Percentiles rank a stretch among this genome's conserved stretches.
Conservation (phyloP, 2,113 vertebrate species). For the Myocastor coypus region DNA sequence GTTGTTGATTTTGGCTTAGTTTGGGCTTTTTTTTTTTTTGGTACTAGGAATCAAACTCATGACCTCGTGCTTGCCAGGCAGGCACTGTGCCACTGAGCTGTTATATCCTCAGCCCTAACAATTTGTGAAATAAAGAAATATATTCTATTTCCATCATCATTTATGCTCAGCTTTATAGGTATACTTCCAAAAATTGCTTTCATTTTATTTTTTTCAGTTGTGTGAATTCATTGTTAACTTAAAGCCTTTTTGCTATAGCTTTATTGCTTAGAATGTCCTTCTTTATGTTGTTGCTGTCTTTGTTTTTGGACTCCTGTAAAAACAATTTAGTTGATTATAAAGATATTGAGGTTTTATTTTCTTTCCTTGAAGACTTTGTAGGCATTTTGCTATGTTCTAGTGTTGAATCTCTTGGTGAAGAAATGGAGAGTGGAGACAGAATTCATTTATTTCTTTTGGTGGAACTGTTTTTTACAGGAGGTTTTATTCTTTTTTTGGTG, state of each 20-base stretch:
- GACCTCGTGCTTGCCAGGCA: too few relatives aligned
- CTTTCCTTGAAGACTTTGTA: background rate
- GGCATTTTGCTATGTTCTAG: background rate
- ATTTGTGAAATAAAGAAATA: background rate
- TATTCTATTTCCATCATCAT: background rate
- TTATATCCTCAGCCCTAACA: background rate
- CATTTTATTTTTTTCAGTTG: background rate
- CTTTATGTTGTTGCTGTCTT: background rate
- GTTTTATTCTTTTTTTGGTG: too few relatives aligned
- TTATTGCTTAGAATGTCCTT: background rate
- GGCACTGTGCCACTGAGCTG: too few relatives aligned
- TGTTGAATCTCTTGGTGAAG: background rate
- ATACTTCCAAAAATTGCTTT: background rate
- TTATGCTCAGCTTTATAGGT: background rate
- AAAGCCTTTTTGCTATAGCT: background rate
- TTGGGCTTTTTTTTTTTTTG: too few relatives aligned
- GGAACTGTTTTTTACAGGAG: too few relatives aligned
- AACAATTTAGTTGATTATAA: background rate
- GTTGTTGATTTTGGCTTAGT: too few relatives aligned
- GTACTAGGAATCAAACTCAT: too few relatives aligned
- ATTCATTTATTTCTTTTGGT: background rate
- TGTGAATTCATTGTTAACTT: background rate
- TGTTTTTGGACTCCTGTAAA: background rate
- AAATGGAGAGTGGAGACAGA: background rate
- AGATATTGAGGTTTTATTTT: background rate